Percentiles rank a stretch among this genome's conserved stretches.
Evolutionary conservation across 2,113 vertebrate genomes (phyloP).

Genomic region (Girardinichthys multiradiatus): DNA sequence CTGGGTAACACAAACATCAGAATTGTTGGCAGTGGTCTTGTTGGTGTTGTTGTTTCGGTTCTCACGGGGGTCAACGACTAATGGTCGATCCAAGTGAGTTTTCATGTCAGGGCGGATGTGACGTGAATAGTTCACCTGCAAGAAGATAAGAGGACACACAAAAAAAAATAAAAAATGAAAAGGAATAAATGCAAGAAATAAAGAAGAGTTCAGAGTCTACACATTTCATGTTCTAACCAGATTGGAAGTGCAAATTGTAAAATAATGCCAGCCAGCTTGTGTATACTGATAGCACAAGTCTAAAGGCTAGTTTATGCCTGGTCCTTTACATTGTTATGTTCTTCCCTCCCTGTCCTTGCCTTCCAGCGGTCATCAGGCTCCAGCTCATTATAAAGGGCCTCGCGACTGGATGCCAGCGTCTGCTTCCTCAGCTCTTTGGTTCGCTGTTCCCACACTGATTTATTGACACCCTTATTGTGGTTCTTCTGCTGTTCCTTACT

Average conservation of each 20-base stretch:
- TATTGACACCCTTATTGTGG: constrained; percentile 82
- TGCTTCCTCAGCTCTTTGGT: constrained; percentile 92
- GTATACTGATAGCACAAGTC: constrained; percentile 79
- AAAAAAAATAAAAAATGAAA: neutral
- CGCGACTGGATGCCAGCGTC: constrained; percentile 90
- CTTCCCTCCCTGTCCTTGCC: constrained; percentile 73
- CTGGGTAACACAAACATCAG: constrained; percentile 81
- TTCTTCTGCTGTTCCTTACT: constrained; percentile 96
- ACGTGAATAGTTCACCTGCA: constrained; percentile 84
- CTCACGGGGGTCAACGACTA: constrained; percentile 93
- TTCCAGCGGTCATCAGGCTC: constrained; percentile 93
- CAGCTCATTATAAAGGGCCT: constrained; percentile 91
- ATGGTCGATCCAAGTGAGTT: constrained; percentile 91
- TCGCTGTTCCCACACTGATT: constrained; percentile 95
- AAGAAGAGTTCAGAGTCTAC: neutral
- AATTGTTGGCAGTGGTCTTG: constrained; percentile 82
- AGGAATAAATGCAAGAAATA: neutral
- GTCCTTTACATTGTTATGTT: constrained; percentile 78
- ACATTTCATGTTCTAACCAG: neutral
- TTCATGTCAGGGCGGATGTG: constrained; percentile 90
- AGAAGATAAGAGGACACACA: neutral
- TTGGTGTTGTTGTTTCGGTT: constrained; percentile 98
- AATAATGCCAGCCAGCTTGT: constrained; percentile 57
- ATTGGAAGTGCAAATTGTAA: neutral
- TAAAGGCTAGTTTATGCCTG: constrained; percentile 67